Conservation (phyloP, 2,888 invertebrate genomes). For the Salpingus planirostris region DNA sequence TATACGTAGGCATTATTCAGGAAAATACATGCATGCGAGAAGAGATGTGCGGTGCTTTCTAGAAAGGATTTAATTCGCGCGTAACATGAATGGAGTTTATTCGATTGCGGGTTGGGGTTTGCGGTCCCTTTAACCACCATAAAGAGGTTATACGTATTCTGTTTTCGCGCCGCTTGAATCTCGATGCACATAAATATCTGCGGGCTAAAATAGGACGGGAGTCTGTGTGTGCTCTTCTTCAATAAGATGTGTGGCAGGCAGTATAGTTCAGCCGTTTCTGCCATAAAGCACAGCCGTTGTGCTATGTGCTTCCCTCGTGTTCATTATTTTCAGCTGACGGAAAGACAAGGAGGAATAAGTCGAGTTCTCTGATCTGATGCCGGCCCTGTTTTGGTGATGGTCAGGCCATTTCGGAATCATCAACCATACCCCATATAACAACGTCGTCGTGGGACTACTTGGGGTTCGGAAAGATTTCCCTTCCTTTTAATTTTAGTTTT, state of each 20-base stretch:
- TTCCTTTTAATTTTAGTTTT: too few species aligned
- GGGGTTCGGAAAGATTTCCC: too few species aligned
- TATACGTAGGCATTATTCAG: too few species aligned
- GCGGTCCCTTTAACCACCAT: conserved; percentile 1
- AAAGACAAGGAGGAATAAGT: too few species aligned
- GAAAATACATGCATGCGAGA: too few species aligned
- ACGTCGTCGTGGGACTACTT: too few species aligned
- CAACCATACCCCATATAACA: too few species aligned
- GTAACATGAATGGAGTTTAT: conserved; percentile 4
- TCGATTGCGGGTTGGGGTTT: conserved; percentile 1
- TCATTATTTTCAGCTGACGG: conserved; percentile 24
- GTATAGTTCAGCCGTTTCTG: conserved; percentile 21
- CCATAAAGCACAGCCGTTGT: conserved; percentile 24
- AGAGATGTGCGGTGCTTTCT: too few species aligned
- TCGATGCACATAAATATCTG: conserved; percentile 25
- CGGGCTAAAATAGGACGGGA: conserved; percentile 14
- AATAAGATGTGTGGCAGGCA: conserved; percentile 15
- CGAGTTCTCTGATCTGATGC: too few species aligned
- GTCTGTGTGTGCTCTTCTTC: conserved; percentile 8
- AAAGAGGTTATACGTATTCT: conserved; percentile 26
- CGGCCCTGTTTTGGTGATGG: too few species aligned
- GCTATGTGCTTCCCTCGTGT: conserved; percentile 18
- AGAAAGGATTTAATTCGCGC: conserved; percentile 7
- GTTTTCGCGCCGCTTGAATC: conserved; percentile 17
- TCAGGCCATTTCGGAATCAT: too few species aligned